Evolutionary conservation across 1,140 invertebrate genomes (phyloP).

Genomic region (Acromyrmex heyeri): DNA sequence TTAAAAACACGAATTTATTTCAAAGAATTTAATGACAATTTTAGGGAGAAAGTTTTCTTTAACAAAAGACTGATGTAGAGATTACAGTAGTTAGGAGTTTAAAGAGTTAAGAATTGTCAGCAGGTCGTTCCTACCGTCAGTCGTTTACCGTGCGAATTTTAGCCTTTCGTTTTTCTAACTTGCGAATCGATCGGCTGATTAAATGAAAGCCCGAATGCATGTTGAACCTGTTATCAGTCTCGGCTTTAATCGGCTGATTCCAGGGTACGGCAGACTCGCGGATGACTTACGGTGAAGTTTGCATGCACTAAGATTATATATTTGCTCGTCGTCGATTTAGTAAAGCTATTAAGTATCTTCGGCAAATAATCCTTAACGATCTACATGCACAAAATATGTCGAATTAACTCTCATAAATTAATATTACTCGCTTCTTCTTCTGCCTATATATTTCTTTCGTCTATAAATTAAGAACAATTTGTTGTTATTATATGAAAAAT

Average conservation of each 20-base stretch:
- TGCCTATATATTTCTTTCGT: constrained; percentile 1
- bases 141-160: constrained; percentile 43
- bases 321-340: constrained; percentile 43
- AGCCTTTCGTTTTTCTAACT: constrained; percentile 52
- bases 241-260: constrained; percentile 54
- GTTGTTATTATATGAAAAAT: constrained; percentile 1
- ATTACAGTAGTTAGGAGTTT: neutral
- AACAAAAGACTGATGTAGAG: neutral
- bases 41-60: neutral
- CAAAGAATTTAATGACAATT: neutral
- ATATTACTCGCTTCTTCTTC: constrained; percentile 21
- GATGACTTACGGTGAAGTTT: constrained; percentile 62
- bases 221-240: constrained; percentile 58
- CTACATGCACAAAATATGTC: constrained; percentile 19
- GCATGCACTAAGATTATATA: constrained; percentile 50
- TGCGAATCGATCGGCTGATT: constrained; percentile 49
- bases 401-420: constrained; percentile 29
- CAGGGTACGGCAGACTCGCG: constrained; percentile 15
- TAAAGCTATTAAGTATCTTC: constrained; percentile 64
- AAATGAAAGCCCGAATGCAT: constrained; percentile 41
- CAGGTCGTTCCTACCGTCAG: constrained; percentile 32
- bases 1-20: neutral
- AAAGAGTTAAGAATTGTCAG: constrained; percentile 8
- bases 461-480: constrained; percentile 6
- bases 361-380: constrained; percentile 50